phyloP scores from a whole-genome alignment of 2,797 vertebrate genomes.

The Margarornis squamiger region DNA sequence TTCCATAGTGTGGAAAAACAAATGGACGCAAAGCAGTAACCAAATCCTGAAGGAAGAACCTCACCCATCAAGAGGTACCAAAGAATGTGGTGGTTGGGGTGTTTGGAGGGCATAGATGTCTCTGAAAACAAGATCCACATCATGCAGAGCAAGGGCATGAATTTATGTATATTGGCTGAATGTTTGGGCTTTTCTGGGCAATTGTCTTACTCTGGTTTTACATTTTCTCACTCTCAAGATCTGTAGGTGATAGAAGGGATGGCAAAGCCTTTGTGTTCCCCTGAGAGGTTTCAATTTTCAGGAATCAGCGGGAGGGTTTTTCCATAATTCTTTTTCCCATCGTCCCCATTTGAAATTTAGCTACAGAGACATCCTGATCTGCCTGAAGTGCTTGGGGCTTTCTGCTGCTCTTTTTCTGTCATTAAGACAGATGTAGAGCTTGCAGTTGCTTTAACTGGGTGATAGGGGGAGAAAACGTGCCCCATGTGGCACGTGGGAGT shows the following conservation, averaged over 20 bases:
- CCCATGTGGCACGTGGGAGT: accelerated
- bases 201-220: neutral
- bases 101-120: neutral
- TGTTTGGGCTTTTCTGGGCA: neutral
- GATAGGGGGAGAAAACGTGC: neutral
- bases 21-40: neutral
- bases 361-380: neutral
- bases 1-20: neutral
- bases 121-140: neutral
- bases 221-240: neutral
- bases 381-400: neutral
- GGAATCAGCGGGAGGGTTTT: neutral
- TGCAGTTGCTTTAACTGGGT: neutral
- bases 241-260: neutral
- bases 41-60: neutral
- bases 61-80: neutral
- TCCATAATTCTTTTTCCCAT: neutral
- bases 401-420: neutral
- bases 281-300: neutral
- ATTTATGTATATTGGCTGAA: neutral
- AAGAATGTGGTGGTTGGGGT: neutral
- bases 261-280: neutral
- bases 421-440: neutral
- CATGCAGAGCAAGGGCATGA: neutral
- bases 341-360: neutral